Evolutionary conservation across 2,888 invertebrate species (phyloP).

Genomic region (Lomographa bimaculata): DNA sequence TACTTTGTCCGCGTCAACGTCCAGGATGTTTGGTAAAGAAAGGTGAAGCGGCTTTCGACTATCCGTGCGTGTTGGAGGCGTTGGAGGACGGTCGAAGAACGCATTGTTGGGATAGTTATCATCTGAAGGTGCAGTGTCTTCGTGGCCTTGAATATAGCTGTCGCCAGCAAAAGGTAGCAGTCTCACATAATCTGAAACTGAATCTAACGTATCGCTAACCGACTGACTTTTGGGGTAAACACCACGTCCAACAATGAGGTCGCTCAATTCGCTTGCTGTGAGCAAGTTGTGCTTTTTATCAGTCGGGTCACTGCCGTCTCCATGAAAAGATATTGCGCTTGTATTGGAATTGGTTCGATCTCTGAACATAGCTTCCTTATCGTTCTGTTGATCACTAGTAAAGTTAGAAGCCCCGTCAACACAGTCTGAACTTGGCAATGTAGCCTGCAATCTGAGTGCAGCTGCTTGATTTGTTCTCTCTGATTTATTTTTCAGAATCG

Average conservation of each 20-base stretch:
- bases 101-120: slow-evolving; percentile 76
- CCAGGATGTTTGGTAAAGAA: slow-evolving; percentile 75
- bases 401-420: slow-evolving; percentile 70
- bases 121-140: slow-evolving; percentile 84
- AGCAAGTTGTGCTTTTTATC: slow-evolving; percentile 89
- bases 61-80: slow-evolving; percentile 88
- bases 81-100: slow-evolving; percentile 84
- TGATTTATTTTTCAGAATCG: slow-evolving; percentile 78
- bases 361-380: slow-evolving; percentile 80
- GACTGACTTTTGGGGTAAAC: slow-evolving; percentile 89
- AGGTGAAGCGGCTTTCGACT: slow-evolving; percentile 79
- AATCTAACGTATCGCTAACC: slow-evolving; percentile 93
- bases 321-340: slow-evolving; percentile 92
- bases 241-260: slow-evolving; percentile 91
- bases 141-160: slow-evolving; percentile 83
- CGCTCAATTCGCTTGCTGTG: slow-evolving; percentile 92
- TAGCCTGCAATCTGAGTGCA: slow-evolving; percentile 49
- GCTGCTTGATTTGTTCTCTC: slow-evolving; percentile 57
- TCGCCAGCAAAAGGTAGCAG: slow-evolving; percentile 85
- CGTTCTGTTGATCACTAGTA: slow-evolving; percentile 67
- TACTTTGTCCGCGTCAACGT: slow-evolving; percentile 54
- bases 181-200: slow-evolving; percentile 95
- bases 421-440: slow-evolving; percentile 73
- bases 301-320: slow-evolving; percentile 95
- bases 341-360: slow-evolving; percentile 90